Evolutionary conservation across 2,888 invertebrate species (phyloP).

Genomic region (Chaitophorus viminalis): DNA sequence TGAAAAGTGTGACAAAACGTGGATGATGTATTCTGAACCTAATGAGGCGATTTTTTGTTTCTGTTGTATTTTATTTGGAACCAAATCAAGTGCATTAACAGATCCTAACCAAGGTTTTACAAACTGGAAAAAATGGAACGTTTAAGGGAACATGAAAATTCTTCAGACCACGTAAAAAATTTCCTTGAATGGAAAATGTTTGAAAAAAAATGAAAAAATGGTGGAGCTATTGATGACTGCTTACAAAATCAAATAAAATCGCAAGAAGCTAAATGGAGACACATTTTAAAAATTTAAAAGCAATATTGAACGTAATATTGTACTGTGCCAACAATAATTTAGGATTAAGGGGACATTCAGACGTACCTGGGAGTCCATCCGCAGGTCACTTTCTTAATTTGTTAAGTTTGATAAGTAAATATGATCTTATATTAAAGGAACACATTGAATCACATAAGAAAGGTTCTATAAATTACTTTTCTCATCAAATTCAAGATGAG

Average conservation of each 20-base stretch:
- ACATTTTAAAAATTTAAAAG: slow-evolving; percentile 1
- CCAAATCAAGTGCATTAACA: background rate
- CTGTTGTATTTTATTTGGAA: slow-evolving; percentile 19
- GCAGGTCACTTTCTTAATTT: slow-evolving; percentile 15
- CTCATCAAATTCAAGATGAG: slow-evolving; percentile 19
- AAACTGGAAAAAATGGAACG: too few relatives aligned
- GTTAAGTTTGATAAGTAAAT: background rate
- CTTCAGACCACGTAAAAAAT: slow-evolving; percentile 8
- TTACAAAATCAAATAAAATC: background rate
- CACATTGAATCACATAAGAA: slow-evolving; percentile 33
- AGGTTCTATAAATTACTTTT: slow-evolving; percentile 24
- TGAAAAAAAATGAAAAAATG: slow-evolving; percentile 3
- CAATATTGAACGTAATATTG: background rate
- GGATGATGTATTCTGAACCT: slow-evolving; percentile 8
- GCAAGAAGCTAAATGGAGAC: background rate
- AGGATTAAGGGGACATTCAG: background rate
- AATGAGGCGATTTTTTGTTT: slow-evolving; percentile 27
- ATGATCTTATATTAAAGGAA: slow-evolving; percentile 9
- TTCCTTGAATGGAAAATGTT: slow-evolving; percentile 17
- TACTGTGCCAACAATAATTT: too few relatives aligned
- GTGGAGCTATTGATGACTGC: background rate
- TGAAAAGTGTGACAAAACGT: background rate
- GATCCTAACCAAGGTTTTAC: slow-evolving; percentile 18
- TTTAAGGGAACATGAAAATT: slow-evolving; percentile 18
- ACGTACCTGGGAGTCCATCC: background rate